phyloP scores from a whole-genome alignment of 2,797 vertebrate species.

The Vultur gryphus region DNA sequence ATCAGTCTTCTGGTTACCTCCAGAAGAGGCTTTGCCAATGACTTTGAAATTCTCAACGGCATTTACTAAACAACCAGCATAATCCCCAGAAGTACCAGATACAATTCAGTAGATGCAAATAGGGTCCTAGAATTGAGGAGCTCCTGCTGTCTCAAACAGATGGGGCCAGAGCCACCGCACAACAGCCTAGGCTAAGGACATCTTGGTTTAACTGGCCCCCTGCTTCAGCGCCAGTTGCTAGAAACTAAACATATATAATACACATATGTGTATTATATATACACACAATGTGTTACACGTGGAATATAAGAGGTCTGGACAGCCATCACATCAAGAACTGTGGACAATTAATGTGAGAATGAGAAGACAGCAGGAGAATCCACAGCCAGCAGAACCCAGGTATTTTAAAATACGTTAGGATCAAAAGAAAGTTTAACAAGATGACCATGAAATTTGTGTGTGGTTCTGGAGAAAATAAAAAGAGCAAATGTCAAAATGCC shows the following conservation, averaged over 20 bases:
- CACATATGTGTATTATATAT: background rate
- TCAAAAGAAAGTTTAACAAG: background rate
- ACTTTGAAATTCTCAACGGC: background rate
- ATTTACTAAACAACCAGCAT: background rate
- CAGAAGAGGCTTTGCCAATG: background rate
- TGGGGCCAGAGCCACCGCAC: background rate
- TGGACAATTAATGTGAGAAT: background rate
- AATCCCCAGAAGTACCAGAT: background rate
- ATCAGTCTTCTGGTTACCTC: background rate
- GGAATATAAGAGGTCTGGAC: background rate
- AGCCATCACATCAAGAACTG: background rate
- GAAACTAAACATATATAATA: background rate
- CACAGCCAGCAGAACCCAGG: background rate
- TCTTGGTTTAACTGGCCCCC: background rate
- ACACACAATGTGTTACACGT: accelerated
- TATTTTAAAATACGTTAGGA: background rate
- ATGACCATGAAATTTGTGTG: background rate
- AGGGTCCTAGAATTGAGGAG: background rate
- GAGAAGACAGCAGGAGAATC: background rate
- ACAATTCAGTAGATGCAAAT: background rate
- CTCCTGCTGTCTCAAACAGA: background rate
- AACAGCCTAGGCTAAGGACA: background rate
- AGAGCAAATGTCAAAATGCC: background rate
- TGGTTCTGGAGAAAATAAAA: background rate
- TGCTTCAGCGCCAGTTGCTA: background rate